These are phyloP conservation scores for Athalia rosae DNA, from an alignment of 2,888 invertebrate genomes.

Conservation along the genomic window DNA sequence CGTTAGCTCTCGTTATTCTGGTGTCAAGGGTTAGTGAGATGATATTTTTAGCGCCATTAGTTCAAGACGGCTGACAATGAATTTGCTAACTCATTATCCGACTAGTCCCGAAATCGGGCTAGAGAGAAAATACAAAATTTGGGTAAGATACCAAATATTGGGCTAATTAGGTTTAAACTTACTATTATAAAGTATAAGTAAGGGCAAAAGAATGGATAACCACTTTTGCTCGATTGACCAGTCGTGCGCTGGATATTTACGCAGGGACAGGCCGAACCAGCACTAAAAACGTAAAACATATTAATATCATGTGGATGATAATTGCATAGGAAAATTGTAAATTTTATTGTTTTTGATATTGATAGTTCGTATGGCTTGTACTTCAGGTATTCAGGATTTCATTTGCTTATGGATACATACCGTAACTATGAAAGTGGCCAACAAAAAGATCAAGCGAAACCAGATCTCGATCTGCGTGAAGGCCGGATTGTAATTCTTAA, in stretches of 20 bases:
- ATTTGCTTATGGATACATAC: constrained; percentile 74
- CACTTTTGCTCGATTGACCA: constrained; percentile 99
- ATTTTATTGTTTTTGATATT: too few relatives aligned
- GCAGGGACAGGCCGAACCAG: constrained; percentile 92
- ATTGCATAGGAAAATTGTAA: constrained; percentile 31
- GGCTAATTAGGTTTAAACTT: constrained; percentile 68
- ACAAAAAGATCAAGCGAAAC: constrained; percentile 95
- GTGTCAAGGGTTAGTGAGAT: too few relatives aligned
- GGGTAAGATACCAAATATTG: constrained; percentile 4
- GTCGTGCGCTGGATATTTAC: constrained; percentile 90
- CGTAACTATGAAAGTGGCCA: constrained; percentile 89
- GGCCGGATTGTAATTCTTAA: constrained; percentile 95
- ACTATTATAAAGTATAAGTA: constrained; percentile 95
- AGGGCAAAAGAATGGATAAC: constrained; percentile 91
- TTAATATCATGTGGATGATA: too few relatives aligned
- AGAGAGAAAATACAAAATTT: too few relatives aligned
- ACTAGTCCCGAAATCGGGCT: too few relatives aligned
- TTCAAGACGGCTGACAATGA: neutral
- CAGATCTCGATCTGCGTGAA: constrained; percentile 98
- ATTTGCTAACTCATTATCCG: too few relatives aligned
- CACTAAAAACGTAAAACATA: constrained; percentile 79
- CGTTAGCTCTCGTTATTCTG: too few relatives aligned
- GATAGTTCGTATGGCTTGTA: too few relatives aligned
- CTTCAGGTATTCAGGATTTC: too few relatives aligned
- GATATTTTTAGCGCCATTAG: neutral